Evolutionary conservation across 2,113 vertebrate genomes (phyloP).

Genomic region (Lophochroa leadbeateri): DNA sequence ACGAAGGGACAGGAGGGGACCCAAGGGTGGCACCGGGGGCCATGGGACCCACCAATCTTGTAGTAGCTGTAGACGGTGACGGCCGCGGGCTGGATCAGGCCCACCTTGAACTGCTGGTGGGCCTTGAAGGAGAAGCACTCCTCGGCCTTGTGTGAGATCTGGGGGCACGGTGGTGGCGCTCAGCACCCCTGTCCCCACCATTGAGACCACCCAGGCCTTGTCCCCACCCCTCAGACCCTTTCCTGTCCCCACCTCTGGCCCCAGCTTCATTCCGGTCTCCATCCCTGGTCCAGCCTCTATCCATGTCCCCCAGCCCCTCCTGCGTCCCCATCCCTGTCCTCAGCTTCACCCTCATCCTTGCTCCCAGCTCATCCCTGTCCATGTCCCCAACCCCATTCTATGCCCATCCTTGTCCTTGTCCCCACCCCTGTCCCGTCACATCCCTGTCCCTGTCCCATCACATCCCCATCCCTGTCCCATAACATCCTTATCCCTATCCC

Average conservation of each 20-base stretch:
- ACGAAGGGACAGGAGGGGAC: not conserved
- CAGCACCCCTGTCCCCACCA: not conserved
- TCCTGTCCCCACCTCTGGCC: too few species aligned
- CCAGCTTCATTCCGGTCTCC: not conserved
- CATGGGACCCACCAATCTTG: conserved; percentile 25
- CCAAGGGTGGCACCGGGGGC: not conserved
- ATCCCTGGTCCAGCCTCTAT: not conserved
- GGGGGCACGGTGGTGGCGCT: not conserved
- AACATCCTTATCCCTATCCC: too few species aligned
- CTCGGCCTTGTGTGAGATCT: conserved; percentile 78
- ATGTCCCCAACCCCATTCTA: not conserved
- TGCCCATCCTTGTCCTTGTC: not conserved
- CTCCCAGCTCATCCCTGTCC: not conserved
- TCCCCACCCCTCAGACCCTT: not conserved
- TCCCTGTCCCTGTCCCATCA: too few species aligned
- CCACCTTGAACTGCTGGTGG: conserved; percentile 80
- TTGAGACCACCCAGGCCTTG: not conserved
- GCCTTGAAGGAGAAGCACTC: conserved; percentile 80
- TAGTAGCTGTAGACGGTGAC: conserved; percentile 84
- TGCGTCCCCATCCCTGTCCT: not conserved
- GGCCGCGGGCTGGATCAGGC: conserved; percentile 81
- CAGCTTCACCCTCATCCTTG: not conserved
- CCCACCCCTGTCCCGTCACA: not conserved
- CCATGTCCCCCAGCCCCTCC: not conserved
- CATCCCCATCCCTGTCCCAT: too few species aligned